Percentiles rank a stretch among this genome's conserved stretches.
Conservation (phyloP, 2,888 invertebrate species). For the Clunio marinus region DNA sequence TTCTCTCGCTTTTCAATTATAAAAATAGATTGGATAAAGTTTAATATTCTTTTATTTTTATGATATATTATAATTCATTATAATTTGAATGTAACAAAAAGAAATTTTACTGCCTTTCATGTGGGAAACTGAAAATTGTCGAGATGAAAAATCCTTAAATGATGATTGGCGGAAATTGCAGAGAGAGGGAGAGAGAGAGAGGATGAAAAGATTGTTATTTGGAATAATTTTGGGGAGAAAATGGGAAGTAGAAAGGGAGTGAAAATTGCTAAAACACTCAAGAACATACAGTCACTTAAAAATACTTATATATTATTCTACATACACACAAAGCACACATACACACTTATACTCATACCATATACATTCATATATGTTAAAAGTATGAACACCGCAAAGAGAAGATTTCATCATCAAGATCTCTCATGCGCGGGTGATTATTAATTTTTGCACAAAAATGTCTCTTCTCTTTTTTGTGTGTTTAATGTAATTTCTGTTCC, state of each 20-base stretch:
- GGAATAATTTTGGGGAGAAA: background rate
- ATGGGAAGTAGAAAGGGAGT: background rate
- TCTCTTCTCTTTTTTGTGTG: background rate
- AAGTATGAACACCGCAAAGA: background rate
- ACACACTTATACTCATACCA: too few relatives aligned
- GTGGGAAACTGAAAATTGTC: conserved; percentile 2
- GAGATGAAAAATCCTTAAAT: conserved; percentile 23
- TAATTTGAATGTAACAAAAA: too few relatives aligned
- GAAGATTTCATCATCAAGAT: conserved; percentile 5
- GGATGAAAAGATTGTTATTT: conserved; percentile 6
- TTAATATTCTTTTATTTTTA: too few relatives aligned
- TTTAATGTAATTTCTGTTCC: background rate
- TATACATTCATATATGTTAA: too few relatives aligned
- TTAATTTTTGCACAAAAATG: conserved; percentile 21
- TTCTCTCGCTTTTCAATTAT: too few relatives aligned
- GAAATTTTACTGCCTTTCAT: conserved; percentile 7
- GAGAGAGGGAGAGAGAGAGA: conserved; percentile 7
- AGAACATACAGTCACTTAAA: too few relatives aligned
- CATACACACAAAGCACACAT: conserved; percentile 3
- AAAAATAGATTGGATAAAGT: too few relatives aligned
- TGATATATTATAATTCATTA: too few relatives aligned
- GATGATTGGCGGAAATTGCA: conserved; percentile 27
- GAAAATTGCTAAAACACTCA: conserved; percentile 10
- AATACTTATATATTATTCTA: too few relatives aligned
- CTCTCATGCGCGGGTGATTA: conserved; percentile 23